Evolutionary conservation across 1,140 invertebrate genomes (phyloP).

Genomic region (Aphis craccivora): DNA sequence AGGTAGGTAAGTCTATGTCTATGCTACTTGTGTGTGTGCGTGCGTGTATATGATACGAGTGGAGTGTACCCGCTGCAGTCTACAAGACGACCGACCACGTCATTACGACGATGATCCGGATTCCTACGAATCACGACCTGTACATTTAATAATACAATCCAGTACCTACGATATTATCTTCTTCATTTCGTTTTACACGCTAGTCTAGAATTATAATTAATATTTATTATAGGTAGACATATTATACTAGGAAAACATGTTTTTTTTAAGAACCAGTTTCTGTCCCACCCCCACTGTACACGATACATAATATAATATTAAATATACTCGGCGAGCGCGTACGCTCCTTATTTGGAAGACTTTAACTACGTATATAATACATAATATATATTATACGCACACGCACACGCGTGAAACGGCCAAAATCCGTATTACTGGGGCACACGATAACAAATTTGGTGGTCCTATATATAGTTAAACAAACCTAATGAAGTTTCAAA

Average conservation of each 20-base stretch:
- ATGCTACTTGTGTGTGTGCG: background rate
- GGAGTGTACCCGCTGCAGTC: background rate
- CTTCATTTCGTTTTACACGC: background rate
- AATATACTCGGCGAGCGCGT: background rate
- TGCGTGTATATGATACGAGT: background rate
- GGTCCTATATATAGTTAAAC: background rate
- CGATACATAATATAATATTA: background rate
- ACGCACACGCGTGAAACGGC: background rate
- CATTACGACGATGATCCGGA: background rate
- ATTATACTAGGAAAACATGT: background rate
- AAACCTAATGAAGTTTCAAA: background rate
- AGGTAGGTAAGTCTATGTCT: background rate
- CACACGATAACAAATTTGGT: background rate
- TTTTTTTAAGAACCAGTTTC: background rate
- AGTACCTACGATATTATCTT: background rate
- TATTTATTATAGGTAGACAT: background rate
- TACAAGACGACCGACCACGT: background rate
- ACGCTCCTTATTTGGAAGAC: background rate
- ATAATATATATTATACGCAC: no score
- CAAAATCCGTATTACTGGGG: background rate
- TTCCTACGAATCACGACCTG: constrained; percentile 19
- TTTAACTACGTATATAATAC: no score
- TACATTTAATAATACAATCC: no score
- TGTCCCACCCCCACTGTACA: background rate
- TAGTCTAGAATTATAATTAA: constrained; percentile 7